Percentiles rank a stretch among this genome's conserved stretches.
These are phyloP conservation scores for Dipodomys merriami DNA, from an alignment of 2,113 vertebrate species.

Conservation along the genomic window DNA sequence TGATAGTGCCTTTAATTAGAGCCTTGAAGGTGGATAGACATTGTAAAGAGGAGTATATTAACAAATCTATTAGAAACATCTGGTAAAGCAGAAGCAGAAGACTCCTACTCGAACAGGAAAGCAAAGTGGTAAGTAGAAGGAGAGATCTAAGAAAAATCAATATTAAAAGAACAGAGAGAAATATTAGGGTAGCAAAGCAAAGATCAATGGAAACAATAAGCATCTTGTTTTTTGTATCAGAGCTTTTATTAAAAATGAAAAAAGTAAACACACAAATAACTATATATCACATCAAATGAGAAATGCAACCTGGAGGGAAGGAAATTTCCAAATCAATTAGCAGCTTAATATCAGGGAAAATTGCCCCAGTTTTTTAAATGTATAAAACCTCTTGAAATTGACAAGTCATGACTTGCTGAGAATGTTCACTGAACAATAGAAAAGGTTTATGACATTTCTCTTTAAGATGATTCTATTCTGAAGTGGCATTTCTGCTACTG, in stretches of 20 bases:
- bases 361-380: slow-evolving; percentile 31
- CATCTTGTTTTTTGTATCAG: slow-evolving; percentile 57
- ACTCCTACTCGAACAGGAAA: not conserved
- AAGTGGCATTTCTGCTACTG: not conserved
- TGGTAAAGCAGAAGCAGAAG: not conserved
- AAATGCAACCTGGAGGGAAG: slow-evolving; percentile 3
- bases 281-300: not conserved
- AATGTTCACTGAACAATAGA: not conserved
- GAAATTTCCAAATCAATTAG: slow-evolving; percentile 57
- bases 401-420: not conserved
- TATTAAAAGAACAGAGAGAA: slow-evolving; percentile 63
- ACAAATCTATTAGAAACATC: slow-evolving; percentile 1
- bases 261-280: slow-evolving; percentile 42
- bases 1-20: slow-evolving; percentile 6
- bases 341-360: not conserved
- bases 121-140: slow-evolving; percentile 45
- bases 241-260: slow-evolving; percentile 69
- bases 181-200: slow-evolving; percentile 69
- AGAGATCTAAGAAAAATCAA: slow-evolving; percentile 46
- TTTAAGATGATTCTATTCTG: slow-evolving; percentile 12
- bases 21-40: not conserved
- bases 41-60: slow-evolving; percentile 48
- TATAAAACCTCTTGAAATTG: slow-evolving; percentile 39
- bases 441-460: not conserved
- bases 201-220: slow-evolving; percentile 76